Percentiles rank a stretch among this genome's conserved stretches.
These are phyloP conservation scores for Poecilia wingei DNA, from an alignment of 2,797 vertebrate genomes.

Conservation along the genomic window DNA sequence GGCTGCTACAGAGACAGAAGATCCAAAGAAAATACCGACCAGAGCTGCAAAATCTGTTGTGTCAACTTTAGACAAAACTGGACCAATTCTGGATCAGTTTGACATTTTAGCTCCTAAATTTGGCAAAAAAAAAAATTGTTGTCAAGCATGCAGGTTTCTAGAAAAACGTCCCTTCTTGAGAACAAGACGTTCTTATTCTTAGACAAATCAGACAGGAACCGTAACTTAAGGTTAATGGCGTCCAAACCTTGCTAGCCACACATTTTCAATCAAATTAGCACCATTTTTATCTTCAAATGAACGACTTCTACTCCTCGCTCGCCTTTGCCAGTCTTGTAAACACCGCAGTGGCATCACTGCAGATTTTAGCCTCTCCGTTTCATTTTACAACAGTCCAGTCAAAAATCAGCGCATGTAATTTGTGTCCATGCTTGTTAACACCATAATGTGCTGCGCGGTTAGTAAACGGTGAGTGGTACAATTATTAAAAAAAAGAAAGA, in stretches of 20 bases:
- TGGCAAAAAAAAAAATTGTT: neutral
- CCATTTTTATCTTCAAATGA: neutral
- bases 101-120: neutral
- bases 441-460: slow-evolving; percentile 1
- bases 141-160: neutral
- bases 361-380: slow-evolving; percentile 6
- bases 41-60: neutral
- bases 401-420: slow-evolving; percentile 5
- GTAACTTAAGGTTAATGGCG: neutral
- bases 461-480: slow-evolving; percentile 41
- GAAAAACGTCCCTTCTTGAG: neutral
- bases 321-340: neutral
- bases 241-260: neutral
- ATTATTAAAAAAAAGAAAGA: slow-evolving; percentile 31
- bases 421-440: slow-evolving; percentile 26
- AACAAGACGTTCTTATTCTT: neutral
- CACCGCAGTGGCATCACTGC: slow-evolving; percentile 10
- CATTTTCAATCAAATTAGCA: slow-evolving; percentile 3
- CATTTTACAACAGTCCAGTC: slow-evolving; percentile 11
- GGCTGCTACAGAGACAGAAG: neutral
- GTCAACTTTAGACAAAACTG: neutral
- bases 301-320: slow-evolving; percentile 2
- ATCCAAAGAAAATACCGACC: neutral
- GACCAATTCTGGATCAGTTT: neutral
- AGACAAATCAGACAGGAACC: neutral